Evolutionary conservation across 2,888 invertebrate species (phyloP).

Genomic region (Empis stercorea): DNA sequence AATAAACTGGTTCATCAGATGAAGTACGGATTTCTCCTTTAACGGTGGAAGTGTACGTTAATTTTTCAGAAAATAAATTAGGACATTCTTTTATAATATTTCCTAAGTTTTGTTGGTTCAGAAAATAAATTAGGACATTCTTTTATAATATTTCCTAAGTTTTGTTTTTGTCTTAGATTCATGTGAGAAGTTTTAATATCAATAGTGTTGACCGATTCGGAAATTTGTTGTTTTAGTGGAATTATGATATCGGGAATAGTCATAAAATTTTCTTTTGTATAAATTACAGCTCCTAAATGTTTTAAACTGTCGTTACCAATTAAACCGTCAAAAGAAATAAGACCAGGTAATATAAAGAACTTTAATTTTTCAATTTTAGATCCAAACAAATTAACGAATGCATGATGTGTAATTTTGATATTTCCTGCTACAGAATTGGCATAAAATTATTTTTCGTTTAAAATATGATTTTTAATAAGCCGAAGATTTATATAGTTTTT

Average conservation of each 20-base stretch:
- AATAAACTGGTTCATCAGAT: not conserved
- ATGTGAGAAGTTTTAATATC: conserved; percentile 7
- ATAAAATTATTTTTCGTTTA: not conserved
- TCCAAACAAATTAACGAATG: not conserved
- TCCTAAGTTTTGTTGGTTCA: too few relatives aligned
- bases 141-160: not conserved
- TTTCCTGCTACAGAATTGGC: not conserved
- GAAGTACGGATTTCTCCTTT: not conserved
- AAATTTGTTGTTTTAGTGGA: conserved; percentile 5
- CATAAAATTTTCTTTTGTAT: not conserved
- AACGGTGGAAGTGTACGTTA: not conserved
- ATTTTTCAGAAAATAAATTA: too few relatives aligned
- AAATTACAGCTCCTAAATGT: too few relatives aligned
- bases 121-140: not conserved
- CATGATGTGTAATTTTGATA: not conserved
- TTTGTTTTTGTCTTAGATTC: conserved; percentile 1
- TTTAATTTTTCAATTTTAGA: conserved; percentile 7
- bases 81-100: too few relatives aligned
- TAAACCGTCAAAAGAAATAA: not conserved
- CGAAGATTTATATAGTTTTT: too few relatives aligned
- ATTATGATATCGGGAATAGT: not conserved
- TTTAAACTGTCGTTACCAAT: not conserved
- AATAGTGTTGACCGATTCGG: conserved; percentile 2
- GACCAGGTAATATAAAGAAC: not conserved
- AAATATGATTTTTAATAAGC: too few relatives aligned